Percentiles rank a stretch among this genome's conserved stretches.
These are phyloP conservation scores for Bradypus variegatus DNA, from an alignment of 2,797 vertebrate species.

Conservation along the genomic window DNA sequence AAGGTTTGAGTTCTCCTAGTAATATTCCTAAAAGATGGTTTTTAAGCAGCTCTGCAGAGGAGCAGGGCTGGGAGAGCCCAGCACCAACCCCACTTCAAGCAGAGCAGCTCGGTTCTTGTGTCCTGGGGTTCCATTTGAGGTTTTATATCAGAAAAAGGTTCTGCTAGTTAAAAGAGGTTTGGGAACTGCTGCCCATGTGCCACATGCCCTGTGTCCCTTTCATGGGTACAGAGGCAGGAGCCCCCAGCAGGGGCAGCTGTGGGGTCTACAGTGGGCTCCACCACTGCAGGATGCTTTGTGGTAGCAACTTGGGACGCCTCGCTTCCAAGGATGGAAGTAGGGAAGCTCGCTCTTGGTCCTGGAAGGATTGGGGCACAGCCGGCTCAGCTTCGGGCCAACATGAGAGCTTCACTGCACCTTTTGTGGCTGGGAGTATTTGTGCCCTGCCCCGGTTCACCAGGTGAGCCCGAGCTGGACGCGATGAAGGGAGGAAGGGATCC, in stretches of 20 bases:
- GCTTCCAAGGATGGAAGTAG: too few relatives aligned
- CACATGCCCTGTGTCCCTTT: too few relatives aligned
- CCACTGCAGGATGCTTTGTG: too few relatives aligned
- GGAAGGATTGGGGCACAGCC: neutral
- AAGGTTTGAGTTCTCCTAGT: neutral
- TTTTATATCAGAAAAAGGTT: neutral
- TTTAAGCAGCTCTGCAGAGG: neutral
- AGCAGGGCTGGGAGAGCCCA: neutral
- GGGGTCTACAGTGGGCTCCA: neutral
- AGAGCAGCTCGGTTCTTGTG: neutral
- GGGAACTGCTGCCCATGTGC: too few relatives aligned
- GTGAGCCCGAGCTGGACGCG: neutral
- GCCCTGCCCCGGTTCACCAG: neutral
- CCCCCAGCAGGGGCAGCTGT: accelerated
- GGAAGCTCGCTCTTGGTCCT: neutral
- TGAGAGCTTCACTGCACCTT: neutral
- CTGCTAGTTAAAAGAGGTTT: neutral
- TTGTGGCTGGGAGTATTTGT: neutral
- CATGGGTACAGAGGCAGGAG: neutral
- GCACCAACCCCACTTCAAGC: too few relatives aligned
- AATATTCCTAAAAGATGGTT: neutral
- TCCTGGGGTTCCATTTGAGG: neutral
- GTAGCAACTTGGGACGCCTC: neutral
- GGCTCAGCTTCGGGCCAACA: neutral
- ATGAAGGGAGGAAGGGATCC: neutral